Base-by-base conservation (phyloP, 2,888 invertebrate species). In the Caenorhabditis imperialis region DNA sequence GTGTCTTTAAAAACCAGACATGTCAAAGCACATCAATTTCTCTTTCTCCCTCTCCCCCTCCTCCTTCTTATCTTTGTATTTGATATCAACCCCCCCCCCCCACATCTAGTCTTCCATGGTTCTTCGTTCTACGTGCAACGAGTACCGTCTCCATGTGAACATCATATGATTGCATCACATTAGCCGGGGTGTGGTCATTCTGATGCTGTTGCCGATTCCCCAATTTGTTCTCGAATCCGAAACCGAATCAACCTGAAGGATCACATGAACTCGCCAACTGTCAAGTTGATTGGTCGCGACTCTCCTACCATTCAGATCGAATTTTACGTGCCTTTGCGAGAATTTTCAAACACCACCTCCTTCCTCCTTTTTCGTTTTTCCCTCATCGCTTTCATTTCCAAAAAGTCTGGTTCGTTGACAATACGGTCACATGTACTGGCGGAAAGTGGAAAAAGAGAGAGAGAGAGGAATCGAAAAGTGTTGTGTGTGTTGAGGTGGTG, bases 111-210 rank as follows among this genome's bases (percentile, higher is more conserved):
- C n/a, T n/a, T n/a, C n/a, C 10, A 30, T 30, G 30, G 30, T 30
- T 30, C 30, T 30, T 7, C 30, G 30, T 30, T n/a, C 48, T 65
- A 67, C 67, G 67, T 67, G 67, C 67, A 67, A 51, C 23, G 44
- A 57, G 44, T 67, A 25, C 44, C 25, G 35, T 51, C 16, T 35
- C 12, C 57, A 67, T 57, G 67, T 67, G 67, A 67, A 67, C 67
- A 67, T 67, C 67, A 67, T 57, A 65, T 67, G 67, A 67, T 67
- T 67, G 67, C 67, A 65, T 57, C 65, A 65, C 65, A 55, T 65
- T 62, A 18, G 6, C 6, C 30, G 30, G 30, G 30, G 30, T 30
- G 30, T 10, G 30, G 30, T 10, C 10, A 30, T 30, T 30, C 7
- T 10, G 10, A 30, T 30, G 10, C 6, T 7, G 6, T 6, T 7